Evolutionary conservation across 92 coral and sea anemone species (phyloP), one percentile per base, ranked within the genome.

Genomic region (Epizoanthus fatuus): DNA sequence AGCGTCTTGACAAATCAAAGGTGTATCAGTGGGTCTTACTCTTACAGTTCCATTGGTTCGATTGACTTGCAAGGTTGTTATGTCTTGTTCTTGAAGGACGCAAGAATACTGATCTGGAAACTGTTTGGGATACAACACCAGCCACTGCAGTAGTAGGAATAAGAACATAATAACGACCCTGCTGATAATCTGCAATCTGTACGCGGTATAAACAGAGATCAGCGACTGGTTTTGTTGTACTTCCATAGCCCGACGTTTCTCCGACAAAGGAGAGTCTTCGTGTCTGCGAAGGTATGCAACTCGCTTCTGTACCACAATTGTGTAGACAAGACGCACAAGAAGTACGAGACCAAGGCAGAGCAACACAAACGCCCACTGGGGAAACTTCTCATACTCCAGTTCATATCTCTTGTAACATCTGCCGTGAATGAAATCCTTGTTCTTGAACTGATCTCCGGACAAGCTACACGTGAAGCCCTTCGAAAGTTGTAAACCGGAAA

Each of bases 361-460:
- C 49, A 19, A 3, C 3, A 53, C 12, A 52, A 72, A 35, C 40
- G 63, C 79, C 62, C 42, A 52, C 19, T 53, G 79, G 0, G 79
- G 79, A 20, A 72, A 51, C 32, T 2, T 72, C 13, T 52, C 79
- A 52, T 72, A 49, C 45, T 72, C 79, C 63, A 72, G 55, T 38
- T 72, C 4, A 51, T 73, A 73, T 3, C 35, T 73, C 35, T 25
- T 35, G 56, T 73, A 73, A 25, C 79, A 73, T 47, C 8, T 14
- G 3, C 15, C 5, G 55, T 73, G 19, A 73, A 73, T 73, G 22
- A 22, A 73, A 13, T 73, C 79, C 35, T 73, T 73, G 79, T 73
- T 73, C 79, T 73, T 73, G 63, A 52, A 73, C 79, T 73, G 79
- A 73, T 73, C 79, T 73, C 63, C 79, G 6, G 15, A 6, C 16